Evolutionary conservation across 2,113 vertebrate species (phyloP), one percentile per base, ranked within the genome.

Genomic region (Myodes glareolus): DNA sequence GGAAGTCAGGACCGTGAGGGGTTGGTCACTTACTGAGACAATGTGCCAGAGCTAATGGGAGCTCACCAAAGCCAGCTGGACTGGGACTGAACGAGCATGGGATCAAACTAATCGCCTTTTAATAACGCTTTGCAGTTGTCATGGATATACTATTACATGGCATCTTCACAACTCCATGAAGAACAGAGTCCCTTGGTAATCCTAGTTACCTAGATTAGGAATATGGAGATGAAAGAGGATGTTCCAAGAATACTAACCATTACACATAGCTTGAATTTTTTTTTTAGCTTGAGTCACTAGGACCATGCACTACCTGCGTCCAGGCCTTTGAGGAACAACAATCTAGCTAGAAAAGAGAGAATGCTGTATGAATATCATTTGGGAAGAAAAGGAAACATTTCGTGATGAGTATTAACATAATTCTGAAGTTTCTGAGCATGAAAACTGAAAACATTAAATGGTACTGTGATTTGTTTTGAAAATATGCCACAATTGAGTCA

Each of bases 221-320:
- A 65, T 72, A 12, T 3, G 19, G 91, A 73, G 9, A 2, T 23
- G 17, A n/a, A 16, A 81, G 52, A 68, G 23, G 61, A 21, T 2
- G 70, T 13, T 2, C 65, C 16, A 67, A 58, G 45, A 4, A 61
- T 5, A 7, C 1, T 25, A 68, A 36, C 31, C 82, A 45, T 58
- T 8, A 4, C 0, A 6, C 17, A 7, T 17, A n/a, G 17, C 27
- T 76, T n/a, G 21, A 8, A 10, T 29, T 76, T 55, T 70, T 55
- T 70, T 90, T 75, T 70, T 31, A 85, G 21, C 45, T 23, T 16
- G 11, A 19, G 2, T 72, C 47, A 84, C 52, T n/a, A 42, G 14
- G 39, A 50, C 10, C 2, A 84, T 2, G 11, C 19, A 29, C 1
- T 14, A 13, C 3, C 0, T 5, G 3, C 58, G 0, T 84, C 19